A percentile compares a stretch with the other conserved stretches of the same genome.
phyloP scores from a whole-genome alignment of 37 sponge, comb jelly and placozoan species.

The Aphrocallistes beatrix region DNA sequence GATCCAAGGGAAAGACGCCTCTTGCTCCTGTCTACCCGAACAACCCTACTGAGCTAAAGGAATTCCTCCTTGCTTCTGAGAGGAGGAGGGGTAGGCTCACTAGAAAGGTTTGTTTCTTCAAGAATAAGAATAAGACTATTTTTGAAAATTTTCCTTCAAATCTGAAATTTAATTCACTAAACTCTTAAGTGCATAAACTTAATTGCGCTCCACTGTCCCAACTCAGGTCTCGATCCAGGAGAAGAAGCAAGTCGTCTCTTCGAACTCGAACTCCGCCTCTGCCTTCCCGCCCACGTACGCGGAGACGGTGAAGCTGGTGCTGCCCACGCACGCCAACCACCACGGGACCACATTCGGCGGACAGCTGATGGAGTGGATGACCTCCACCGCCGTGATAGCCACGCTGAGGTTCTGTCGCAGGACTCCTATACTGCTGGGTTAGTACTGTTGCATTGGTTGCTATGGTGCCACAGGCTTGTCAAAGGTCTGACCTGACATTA shows the following conservation, averaged over 20 bases:
- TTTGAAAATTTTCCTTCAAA: too few species aligned
- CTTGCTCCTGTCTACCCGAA: constrained; percentile 24
- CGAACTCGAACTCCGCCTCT: not conserved
- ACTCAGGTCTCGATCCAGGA: constrained; percentile 12
- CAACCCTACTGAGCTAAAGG: constrained; percentile 25
- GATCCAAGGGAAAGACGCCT: constrained; percentile 21
- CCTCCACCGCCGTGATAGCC: constrained; percentile 32
- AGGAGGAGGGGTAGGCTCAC: constrained; percentile 36
- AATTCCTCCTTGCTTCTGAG: constrained; percentile 34
- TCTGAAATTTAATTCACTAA: too few species aligned
- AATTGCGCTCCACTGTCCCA: too few species aligned
- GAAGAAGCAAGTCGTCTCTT: not conserved
- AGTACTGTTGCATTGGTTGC: too few species aligned
- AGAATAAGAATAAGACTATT: too few species aligned
- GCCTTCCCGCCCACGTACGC: constrained; percentile 6
- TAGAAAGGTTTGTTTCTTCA: not conserved
- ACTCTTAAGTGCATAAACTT: too few species aligned
- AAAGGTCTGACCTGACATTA: too few species aligned
- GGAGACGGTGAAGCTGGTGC: constrained; percentile 34
- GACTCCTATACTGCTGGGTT: not conserved
- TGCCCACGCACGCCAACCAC: constrained; percentile 38
- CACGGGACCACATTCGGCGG: constrained; percentile 47
- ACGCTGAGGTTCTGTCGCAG: constrained; percentile 17
- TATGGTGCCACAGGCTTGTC: too few species aligned
- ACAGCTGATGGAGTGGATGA: constrained; percentile 47